Evolutionary conservation across 1,140 invertebrate species (phyloP).

Genomic region (Rhagoletis zephyria): DNA sequence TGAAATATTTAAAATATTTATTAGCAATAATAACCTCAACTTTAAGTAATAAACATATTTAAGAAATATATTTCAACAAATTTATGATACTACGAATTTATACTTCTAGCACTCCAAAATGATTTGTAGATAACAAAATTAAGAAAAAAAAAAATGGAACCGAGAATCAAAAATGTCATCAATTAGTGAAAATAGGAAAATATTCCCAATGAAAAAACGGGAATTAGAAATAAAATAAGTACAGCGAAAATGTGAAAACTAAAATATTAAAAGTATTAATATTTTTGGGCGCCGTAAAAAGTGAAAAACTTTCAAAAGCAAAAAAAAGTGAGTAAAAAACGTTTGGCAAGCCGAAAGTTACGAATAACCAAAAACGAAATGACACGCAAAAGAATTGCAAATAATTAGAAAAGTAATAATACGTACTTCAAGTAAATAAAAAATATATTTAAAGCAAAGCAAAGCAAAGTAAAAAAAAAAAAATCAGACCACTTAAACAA

Average conservation of each 20-base stretch:
- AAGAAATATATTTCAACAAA: no score
- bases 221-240: background rate
- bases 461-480: no score
- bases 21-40: no score
- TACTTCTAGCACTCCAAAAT: background rate
- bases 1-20: no score
- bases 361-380: background rate
- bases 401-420: no score
- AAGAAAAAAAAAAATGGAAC: background rate
- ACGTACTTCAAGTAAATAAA: no score
- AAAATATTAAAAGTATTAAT: background rate
- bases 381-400: no score
- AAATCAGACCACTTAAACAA: no score
- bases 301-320: background rate
- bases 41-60: no score
- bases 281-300: background rate
- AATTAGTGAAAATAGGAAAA: background rate
- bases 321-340: background rate
- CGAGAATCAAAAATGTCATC: background rate
- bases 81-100: no score
- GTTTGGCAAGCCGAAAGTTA: background rate
- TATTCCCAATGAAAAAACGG: background rate
- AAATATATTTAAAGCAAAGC: no score
- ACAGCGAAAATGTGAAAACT: background rate
- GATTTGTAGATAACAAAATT: constrained; percentile 27